Base-by-base conservation (phyloP, 2,888 invertebrate species). In the Temnothorax rugatulus region DNA sequence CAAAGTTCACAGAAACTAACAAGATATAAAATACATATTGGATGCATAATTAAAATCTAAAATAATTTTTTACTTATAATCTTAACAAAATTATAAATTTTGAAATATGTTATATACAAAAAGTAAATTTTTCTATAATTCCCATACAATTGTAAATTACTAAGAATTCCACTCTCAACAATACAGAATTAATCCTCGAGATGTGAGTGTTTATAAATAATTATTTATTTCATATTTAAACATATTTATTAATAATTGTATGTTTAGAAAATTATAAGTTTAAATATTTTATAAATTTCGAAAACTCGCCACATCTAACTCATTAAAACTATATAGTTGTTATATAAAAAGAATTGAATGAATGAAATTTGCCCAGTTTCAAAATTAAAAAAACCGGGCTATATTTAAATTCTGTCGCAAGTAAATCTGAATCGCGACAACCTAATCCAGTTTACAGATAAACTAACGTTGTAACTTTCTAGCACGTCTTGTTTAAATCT, bases 401-500 rank as follows among this genome's bases (percentile, higher is more conserved):
- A 13, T 57, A 68, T 50, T 34, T 5, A 34, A 57, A 41, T 59
- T 34, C 11, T 3, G 11, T 57, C n/a, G 13, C 41, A 41, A 44
- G 2, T 74, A 44, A 59, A 25, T 44, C 25, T 41, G 3, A 25
- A 54, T 54, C 38, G 25, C 13, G 44, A 44, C 18, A 57, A 71
- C 9, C 21, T 71, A 71, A 41, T 52, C 7, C 47, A 34, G n/a
- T 50, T 69, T 69, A 69, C 11, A 15, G 21, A 69, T n/a, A 50
- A 11, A 47, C 15, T 44, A 57, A 18, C 9, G 29, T 41, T 18
- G 18, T n/a, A 64, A 44, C 9, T 66, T 52, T 44, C 38, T 9
- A 25, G 8, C 29, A 54, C 54, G n/a, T 44, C 54, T 41, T 13
- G 29, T 44, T 29, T 29, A 11, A 8, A 47, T 61, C 34, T 61